Base-by-base conservation (phyloP, 37 sponge, comb jelly and placozoan genomes). In the Aplysina aerophoba region DNA sequence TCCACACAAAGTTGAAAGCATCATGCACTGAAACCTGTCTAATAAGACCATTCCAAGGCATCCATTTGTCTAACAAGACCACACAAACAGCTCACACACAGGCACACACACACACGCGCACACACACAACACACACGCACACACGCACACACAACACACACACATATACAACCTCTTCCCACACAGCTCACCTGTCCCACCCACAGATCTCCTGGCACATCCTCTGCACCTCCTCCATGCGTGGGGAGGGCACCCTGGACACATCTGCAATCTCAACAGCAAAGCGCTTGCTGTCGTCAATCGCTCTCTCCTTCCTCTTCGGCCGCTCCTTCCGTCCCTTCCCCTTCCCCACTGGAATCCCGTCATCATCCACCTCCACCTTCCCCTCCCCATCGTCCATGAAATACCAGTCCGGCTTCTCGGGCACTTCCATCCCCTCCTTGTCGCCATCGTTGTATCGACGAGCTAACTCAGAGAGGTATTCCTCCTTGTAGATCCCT, bases 121-220 rank as follows among this genome's bases (percentile, higher is more conserved):
- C 36, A 15, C 57, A 84, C 20, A 37, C 80, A 17, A 82, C 66
- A 82, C 21, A 77, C 55, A 54, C 53, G 22, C 24, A 77, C 4
- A n/a, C 1, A 54, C 27, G 11, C 50, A 19, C 53, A 36, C 39
- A 82, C 14, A 2, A 54, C 27, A 40, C 50, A 19, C 53, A 36
- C 39, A 82, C 14, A 2, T 22, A 50, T 57, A 69, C 87, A 84
- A 55, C 93, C 96, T 69, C 65, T 35, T 91, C 82, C 89, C 94
- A 95, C 11, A 58, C 60, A 24, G 90, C 50, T 84, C 60, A 95
- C 96, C 78, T 58, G 24, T 91, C 82, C 89, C 94, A 95, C 3
- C 60, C 60, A n/a, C 93, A 84, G 33, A 83, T 81, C 54, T 68
- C 74, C 79, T 95, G 96, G 50, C 94, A 93, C 6, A 63, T 59